Percentiles rank a stretch among this genome's conserved stretches.
These are phyloP conservation scores for Thera obeliscata DNA, from an alignment of 2,888 invertebrate genomes.

Conservation along the genomic window DNA sequence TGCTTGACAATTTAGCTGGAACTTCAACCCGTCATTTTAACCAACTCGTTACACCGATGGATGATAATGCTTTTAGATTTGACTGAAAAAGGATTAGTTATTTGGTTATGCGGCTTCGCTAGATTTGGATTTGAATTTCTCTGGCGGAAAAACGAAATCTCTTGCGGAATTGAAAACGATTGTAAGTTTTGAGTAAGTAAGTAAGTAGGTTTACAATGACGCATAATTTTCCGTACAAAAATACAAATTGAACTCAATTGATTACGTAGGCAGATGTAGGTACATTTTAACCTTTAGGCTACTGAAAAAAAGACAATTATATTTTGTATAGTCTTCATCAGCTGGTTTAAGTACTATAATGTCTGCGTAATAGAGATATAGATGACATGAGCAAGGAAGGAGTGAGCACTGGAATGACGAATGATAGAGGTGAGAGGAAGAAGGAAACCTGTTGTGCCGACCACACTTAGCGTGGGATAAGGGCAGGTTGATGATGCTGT, in stretches of 20 bases:
- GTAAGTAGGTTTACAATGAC: neutral
- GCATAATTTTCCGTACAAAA: neutral
- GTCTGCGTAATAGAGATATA: no score
- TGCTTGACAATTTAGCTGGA: conserved; percentile 58
- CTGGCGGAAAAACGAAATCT: conserved; percentile 26
- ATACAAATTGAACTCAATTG: neutral
- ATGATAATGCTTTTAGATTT: conserved; percentile 50
- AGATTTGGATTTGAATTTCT: conserved; percentile 29
- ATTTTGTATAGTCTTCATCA: no score
- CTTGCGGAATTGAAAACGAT: conserved; percentile 13
- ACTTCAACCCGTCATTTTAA: conserved; percentile 49
- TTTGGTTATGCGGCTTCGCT: conserved; percentile 26
- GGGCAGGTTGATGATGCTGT: no score
- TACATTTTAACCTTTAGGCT: no score
- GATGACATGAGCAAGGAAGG: no score
- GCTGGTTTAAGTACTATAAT: no score
- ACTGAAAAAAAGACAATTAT: no score
- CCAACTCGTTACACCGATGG: conserved; percentile 52
- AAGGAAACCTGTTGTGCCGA: no score
- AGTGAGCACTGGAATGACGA: no score
- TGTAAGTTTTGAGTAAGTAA: conserved; percentile 1
- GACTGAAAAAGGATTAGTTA: conserved; percentile 42
- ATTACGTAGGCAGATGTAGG: neutral
- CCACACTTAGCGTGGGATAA: no score
- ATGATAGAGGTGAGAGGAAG: no score